Percentiles rank a stretch among this genome's conserved stretches.
Conservation (phyloP, 2,888 invertebrate species). For the Cryptocephalus moraei region DNA sequence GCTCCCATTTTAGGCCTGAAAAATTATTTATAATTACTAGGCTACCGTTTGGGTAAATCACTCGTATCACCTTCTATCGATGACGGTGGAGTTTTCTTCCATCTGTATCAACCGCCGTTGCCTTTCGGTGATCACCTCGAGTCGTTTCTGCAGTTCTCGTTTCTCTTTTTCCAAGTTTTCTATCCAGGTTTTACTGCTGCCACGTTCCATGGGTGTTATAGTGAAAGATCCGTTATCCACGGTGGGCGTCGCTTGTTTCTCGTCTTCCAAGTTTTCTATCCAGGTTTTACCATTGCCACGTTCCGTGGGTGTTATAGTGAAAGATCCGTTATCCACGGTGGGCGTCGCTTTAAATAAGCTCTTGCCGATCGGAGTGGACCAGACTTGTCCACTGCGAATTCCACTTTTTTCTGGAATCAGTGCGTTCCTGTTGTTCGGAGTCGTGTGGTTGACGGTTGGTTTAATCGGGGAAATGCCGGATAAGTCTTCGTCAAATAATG, state of each 20-base stretch:
- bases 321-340: background rate
- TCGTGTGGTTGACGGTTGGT: background rate
- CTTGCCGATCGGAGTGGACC: background rate
- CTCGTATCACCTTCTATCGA: background rate
- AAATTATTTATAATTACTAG: background rate
- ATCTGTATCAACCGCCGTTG: conserved; percentile 3
- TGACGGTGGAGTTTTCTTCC: background rate
- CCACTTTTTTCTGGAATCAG: background rate
- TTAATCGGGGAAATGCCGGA: conserved; percentile 10
- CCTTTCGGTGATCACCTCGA: conserved; percentile 15
- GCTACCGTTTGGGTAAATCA: background rate
- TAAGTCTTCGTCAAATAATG: conserved; percentile 20
- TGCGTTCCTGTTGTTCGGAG: background rate
- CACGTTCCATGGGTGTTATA: conserved; percentile 3
- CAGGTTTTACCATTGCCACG: conserved; percentile 10
- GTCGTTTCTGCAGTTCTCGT: conserved; percentile 23
- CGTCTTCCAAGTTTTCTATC: conserved; percentile 18
- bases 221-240: background rate
- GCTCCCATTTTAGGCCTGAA: conserved; percentile 23
- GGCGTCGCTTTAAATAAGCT: background rate
- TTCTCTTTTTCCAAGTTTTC: conserved; percentile 21
- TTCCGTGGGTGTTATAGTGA: background rate
- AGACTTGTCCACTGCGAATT: background rate
- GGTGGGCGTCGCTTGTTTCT: conserved; percentile 10
- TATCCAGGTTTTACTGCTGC: conserved; percentile 9